A percentile compares a stretch with the other conserved stretches of the same genome.
These are phyloP conservation scores for Trichopoda pennipes DNA, from an alignment of 2,888 invertebrate species.

Conservation along the genomic window DNA sequence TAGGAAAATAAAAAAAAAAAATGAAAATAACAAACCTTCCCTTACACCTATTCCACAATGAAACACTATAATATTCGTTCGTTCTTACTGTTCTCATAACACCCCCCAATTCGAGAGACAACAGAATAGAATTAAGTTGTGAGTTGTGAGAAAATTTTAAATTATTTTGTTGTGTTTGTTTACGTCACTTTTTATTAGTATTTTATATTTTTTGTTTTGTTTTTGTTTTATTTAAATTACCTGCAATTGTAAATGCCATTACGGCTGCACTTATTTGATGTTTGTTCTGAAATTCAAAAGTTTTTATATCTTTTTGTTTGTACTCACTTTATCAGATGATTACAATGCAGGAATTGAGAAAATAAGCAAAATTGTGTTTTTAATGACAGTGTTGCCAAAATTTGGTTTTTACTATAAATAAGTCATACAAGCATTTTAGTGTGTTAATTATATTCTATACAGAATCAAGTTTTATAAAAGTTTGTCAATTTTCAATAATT, in stretches of 20 bases:
- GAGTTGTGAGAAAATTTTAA: neutral
- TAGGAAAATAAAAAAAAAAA: constrained; percentile 4
- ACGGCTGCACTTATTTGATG: constrained; percentile 38
- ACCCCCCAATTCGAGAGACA: constrained; percentile 17
- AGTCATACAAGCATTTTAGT: too few relatives aligned
- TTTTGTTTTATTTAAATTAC: neutral
- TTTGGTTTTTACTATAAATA: too few relatives aligned
- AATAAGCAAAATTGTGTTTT: neutral
- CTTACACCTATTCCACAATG: neutral
- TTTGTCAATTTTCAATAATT: too few relatives aligned
- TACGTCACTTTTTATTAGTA: neutral
- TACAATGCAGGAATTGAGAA: constrained; percentile 3
- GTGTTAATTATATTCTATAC: too few relatives aligned
- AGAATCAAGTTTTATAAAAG: too few relatives aligned
- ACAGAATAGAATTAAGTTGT: neutral
- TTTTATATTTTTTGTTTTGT: neutral
- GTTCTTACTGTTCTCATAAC: neutral
- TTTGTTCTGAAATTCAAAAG: constrained; percentile 12
- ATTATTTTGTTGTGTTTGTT: constrained; percentile 20
- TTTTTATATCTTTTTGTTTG: neutral
- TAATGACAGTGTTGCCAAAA: constrained; percentile 6
- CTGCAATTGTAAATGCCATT: constrained; percentile 20
- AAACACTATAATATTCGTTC: neutral
- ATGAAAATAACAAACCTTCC: constrained; percentile 27
- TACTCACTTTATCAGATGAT: constrained; percentile 2